Conservation (phyloP, 2,113 vertebrate species). For the Phyllostomus hastatus region DNA sequence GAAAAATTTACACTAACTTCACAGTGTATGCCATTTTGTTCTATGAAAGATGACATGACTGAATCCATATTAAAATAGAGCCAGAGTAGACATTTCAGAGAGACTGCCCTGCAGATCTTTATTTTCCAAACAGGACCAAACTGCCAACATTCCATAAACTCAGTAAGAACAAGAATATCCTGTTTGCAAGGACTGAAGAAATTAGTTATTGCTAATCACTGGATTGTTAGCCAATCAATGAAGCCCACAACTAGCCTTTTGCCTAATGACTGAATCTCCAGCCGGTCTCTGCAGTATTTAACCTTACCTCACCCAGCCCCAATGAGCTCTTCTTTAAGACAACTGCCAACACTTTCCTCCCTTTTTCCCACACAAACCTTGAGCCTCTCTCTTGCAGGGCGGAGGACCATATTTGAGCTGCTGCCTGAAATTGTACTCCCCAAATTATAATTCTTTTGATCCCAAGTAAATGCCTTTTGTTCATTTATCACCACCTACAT, state of each 20-base stretch:
- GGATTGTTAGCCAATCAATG: too few species aligned
- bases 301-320: background rate
- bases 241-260: background rate
- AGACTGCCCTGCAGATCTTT: background rate
- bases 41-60: background rate
- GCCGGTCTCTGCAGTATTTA: background rate
- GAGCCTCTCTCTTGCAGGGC: background rate
- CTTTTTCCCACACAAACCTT: background rate
- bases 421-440: background rate
- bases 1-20: background rate
- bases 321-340: background rate
- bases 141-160: background rate
- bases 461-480: background rate
- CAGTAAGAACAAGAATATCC: background rate
- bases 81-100: background rate
- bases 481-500: background rate
- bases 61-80: background rate
- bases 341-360: background rate
- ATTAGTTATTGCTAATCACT: background rate
- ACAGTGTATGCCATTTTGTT: background rate
- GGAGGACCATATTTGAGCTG: background rate
- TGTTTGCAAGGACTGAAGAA: background rate
- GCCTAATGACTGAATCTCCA: background rate
- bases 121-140: background rate
- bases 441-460: background rate